Base-by-base conservation (phyloP, 53 echinoderm and acorn worm genomes). In the Henricia sp. region DNA sequence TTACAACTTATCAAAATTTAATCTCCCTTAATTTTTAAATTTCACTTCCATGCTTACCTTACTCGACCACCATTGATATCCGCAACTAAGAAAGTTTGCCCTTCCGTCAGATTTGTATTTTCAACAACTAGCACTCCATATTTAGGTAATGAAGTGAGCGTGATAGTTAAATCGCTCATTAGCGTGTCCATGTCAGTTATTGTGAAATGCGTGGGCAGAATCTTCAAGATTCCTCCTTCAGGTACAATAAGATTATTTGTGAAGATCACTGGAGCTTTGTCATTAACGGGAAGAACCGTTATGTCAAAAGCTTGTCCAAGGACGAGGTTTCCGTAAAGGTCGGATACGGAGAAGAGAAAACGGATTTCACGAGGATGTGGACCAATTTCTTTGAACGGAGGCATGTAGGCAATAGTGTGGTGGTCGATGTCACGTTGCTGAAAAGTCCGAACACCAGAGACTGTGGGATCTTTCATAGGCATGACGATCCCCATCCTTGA, bases 151-250 rank as follows among this genome's bases (percentile, higher is more conserved):
- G 51, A 68, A 0, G 26, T 40, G 2, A 97, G 52, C 12, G 57
- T 70, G 5, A 97, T 72, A 37, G 78, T 70, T 41, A 97, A 84
- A 26, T 95, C 83, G 2, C 64, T 50, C 34, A 92, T 52, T 8
- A 58, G 29, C 6, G 97, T 97, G 42, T 96, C 97, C 94, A 94
- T 94, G 65, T 97, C 97, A 1, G 94, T 84, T 6, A 94, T 89
- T 0, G 92, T 84, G 37, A 97, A 85, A 32, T 88, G 67, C 56
- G 85, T 84, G 1, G 94, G 87, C 56, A 82, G 75, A 26, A 97
- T 80, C 34, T 82, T 92, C 67, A 94, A 28, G 21, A 72, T 63
- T 6, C 90, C 92, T 1, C 97, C 97, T 43, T 97, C 97, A n/a
- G 83, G 40, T 17, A 97, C 89, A 25, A 87, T 82, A 19, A 94